phyloP scores from a whole-genome alignment of 2,113 vertebrate genomes.

The Stomatorhinus ivindoensis region DNA sequence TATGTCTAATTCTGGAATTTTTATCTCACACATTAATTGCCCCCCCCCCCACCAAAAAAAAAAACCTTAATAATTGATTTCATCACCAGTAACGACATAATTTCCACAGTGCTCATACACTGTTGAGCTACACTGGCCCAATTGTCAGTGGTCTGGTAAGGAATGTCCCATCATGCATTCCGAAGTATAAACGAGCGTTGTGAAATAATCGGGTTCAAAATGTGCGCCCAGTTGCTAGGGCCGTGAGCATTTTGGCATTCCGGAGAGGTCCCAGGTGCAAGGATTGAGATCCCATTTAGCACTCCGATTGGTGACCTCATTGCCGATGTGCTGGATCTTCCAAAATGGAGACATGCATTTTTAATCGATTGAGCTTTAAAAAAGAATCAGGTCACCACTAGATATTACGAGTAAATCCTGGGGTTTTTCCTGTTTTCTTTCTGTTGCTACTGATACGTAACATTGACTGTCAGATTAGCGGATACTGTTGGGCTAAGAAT shows the following conservation, averaged over 20 bases:
- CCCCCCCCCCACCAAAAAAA: not conserved
- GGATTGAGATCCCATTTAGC: not conserved
- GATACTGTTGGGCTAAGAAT: not conserved
- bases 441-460: not conserved
- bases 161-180: not conserved
- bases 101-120: not conserved
- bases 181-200: not conserved
- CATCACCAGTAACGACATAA: not conserved
- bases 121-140: not conserved
- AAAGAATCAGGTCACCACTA: not conserved
- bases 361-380: constrained; percentile 4
- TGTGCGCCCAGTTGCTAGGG: not conserved
- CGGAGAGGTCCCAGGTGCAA: not conserved
- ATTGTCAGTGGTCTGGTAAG: not conserved
- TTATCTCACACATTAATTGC: not conserved
- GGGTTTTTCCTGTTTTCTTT: not conserved
- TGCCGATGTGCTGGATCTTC: not conserved
- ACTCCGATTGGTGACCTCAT: not conserved
- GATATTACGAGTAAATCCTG: not conserved
- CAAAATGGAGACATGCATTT: not conserved
- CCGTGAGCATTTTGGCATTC: not conserved
- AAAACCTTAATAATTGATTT: constrained; percentile 3
- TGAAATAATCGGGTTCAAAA: not conserved
- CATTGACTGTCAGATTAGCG: not conserved
- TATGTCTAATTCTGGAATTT: not conserved